These are phyloP conservation scores for Siniperca knerii DNA, from an alignment of 2,113 vertebrate species.

Conservation along the genomic window DNA sequence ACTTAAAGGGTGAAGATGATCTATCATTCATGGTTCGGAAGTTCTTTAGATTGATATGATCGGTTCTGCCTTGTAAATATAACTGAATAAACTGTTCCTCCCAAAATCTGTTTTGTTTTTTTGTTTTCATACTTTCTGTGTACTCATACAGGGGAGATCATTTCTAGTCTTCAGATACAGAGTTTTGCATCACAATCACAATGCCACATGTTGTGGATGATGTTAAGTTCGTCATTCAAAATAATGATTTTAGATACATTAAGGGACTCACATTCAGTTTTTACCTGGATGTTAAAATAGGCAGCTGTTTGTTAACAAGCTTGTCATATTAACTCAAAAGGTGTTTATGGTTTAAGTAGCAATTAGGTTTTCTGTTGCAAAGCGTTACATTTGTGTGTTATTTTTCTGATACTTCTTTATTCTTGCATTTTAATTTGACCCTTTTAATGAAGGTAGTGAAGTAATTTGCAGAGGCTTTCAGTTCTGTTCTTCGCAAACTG, in stretches of 20 bases:
- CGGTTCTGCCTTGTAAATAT: constrained; percentile 64
- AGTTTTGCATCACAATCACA: neutral
- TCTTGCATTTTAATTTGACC: neutral
- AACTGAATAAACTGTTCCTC: constrained; percentile 69
- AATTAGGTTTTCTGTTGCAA: neutral
- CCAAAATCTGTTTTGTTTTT: neutral
- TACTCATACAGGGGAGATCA: neutral
- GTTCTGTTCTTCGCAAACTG: neutral
- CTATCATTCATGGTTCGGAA: constrained; percentile 4
- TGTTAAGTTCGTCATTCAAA: too few species aligned
- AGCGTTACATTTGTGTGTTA: neutral
- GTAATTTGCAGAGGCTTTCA: neutral
- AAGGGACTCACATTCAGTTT: neutral
- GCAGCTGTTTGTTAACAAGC: neutral
- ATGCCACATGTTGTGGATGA: too few species aligned
- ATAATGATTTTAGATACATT: too few species aligned
- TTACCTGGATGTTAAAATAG: neutral
- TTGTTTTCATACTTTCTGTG: neutral
- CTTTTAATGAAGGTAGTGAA: neutral
- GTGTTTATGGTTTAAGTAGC: too few species aligned
- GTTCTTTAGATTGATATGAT: constrained; percentile 21
- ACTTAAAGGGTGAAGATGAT: constrained; percentile 22
- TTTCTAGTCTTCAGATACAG: neutral
- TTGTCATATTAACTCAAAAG: neutral
- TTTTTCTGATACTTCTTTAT: neutral